Conservation (phyloP, 2,113 vertebrate species). For the Myotis davidii region DNA sequence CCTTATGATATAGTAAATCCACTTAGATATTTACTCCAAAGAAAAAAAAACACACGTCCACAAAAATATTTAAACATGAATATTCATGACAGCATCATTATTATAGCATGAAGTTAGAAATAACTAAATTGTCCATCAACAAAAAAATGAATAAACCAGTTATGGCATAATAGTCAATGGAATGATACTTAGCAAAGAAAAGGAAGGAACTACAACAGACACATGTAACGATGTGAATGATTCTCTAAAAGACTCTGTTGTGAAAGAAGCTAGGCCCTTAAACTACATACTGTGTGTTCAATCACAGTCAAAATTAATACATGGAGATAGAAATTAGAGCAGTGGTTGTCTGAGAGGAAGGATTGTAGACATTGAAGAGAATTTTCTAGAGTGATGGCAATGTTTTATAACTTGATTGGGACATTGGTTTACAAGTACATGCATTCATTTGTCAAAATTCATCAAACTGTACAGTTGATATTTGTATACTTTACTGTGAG, state of each 20-base stretch:
- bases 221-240: neutral
- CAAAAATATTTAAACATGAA: constrained; percentile 33
- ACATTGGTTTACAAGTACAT: neutral
- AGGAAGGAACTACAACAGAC: neutral
- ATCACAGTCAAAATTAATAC: neutral
- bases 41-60: neutral
- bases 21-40: neutral
- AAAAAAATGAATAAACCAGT: neutral
- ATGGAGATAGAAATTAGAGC: neutral
- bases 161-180: neutral
- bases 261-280: neutral
- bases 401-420: neutral
- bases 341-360: neutral
- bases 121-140: neutral
- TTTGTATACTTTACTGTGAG: neutral
- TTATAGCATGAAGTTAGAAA: constrained; percentile 17
- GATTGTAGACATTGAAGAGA: neutral
- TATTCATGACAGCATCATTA: neutral
- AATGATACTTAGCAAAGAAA: neutral
- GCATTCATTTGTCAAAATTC: neutral
- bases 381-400: neutral
- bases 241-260: neutral
- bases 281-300: neutral
- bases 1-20: neutral
- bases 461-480: neutral